Base-by-base conservation (phyloP, 2,113 vertebrate species). In the Pluvianellus socialis region DNA sequence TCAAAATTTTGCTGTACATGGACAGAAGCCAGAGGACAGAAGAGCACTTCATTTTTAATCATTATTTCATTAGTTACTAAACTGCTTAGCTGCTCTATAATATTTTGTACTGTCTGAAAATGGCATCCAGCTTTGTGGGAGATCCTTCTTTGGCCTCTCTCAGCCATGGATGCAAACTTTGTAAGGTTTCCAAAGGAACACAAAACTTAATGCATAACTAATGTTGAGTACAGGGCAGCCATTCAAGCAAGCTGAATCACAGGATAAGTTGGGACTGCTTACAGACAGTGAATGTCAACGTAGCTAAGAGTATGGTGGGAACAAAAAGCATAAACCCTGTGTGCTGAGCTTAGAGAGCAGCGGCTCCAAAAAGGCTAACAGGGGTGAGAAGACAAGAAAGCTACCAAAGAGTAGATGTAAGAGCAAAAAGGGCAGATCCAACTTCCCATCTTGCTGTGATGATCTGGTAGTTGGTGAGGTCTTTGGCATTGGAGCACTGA, bases 11-110 rank as follows among this genome's bases (percentile, higher is more conserved):
- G 92, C 80, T 94, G 83, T 91, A 72, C 45, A 18, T 93, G 94
- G 91, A 94, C 22, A 87, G 70, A 87, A 94, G 81, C 94, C 95
- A 96, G 68, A 90, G 35, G 38, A 86, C 45, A 93, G 79, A 88
- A 84, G 33, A 95, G 27, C 66, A 94, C 68, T 96, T 94, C 7
- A 80, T 75, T 95, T 96, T 94, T 88, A 95, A 84, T 95, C 53
- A 33, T 92, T 92, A 93, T 95, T 96, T 94, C 91, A 96, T 94
- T 88, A 93, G 89, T 92, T 53, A 89, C 50, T 86, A 88, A 95
- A 94, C 47, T 56, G 65, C 68, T 91, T 94, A 92, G 68, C 68
- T 59, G 68, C 68, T 94, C 58, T 38, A 32, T 68, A 85, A 75
- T 72, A 65, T 68, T 86, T 88, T 88, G 35, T 26, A 68, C 56